These are phyloP conservation scores for Philonicus albiceps DNA, from an alignment of 2,888 invertebrate species.

Conservation along the genomic window DNA sequence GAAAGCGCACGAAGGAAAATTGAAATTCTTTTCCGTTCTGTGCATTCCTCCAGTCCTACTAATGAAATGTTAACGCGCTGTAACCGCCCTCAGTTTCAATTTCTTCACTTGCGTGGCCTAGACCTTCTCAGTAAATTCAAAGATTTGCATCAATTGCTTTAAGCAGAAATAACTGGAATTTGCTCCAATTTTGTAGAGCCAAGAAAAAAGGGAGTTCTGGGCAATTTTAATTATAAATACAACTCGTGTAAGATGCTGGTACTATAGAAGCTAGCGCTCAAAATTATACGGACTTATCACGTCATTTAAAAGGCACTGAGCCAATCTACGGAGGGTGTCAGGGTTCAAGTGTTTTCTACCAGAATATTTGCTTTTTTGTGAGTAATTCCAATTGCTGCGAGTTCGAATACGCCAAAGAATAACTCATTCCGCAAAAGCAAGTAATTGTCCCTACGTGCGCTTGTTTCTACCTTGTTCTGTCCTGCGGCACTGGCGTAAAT, in stretches of 20 bases:
- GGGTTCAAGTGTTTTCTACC: background rate
- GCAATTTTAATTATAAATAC: background rate
- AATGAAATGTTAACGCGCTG: background rate
- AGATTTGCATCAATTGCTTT: background rate
- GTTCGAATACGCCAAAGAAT: background rate
- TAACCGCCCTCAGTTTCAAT: background rate
- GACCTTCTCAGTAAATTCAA: background rate
- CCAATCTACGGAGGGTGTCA: background rate
- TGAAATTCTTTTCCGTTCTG: slow-evolving; percentile 9
- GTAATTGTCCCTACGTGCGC: background rate
- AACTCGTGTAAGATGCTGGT: background rate
- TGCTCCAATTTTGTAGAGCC: background rate
- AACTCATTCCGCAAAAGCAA: background rate
- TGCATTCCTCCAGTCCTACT: background rate
- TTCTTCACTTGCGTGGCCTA: background rate
- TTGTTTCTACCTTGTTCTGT: background rate
- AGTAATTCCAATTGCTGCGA: background rate
- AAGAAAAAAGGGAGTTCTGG: background rate
- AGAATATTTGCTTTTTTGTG: background rate
- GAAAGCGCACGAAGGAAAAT: background rate
- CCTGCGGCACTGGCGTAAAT: background rate
- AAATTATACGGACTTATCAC: background rate
- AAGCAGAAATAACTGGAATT: background rate
- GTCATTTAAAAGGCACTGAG: background rate
- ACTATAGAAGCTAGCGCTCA: background rate